Base-by-base conservation (phyloP, 2,113 vertebrate species). In the Cathartes aura region DNA sequence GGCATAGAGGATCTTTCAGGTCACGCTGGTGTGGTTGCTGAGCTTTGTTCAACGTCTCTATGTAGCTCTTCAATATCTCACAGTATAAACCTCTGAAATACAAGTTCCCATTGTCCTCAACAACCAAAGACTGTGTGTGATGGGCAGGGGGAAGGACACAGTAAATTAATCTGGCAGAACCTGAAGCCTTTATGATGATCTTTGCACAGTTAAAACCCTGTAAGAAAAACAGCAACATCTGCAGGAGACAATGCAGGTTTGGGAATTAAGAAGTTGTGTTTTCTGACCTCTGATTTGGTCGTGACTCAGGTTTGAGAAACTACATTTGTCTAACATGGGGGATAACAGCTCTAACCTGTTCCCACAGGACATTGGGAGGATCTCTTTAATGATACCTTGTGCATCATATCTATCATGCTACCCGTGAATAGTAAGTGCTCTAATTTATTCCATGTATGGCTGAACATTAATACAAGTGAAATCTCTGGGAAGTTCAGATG, bases 111-210 rank as follows among this genome's bases (percentile, higher is more conserved):
- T 74, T 75, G 42, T 71, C n/a, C 79, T 80, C 12, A 91, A 11
- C 5, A 75, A 14, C 15, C n/a, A 21, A 56, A 47, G 45, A 52
- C 13, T 75, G 1, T 3, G 3, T 21, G 15, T 32, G 53, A 48
- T 36, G n/a, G 19, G 32, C 1, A 6, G 15, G 5, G 9, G 8
- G 15, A 24, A 5, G 0, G 2, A 68, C 19, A 42, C 9, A 34
- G 45, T 32, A 68, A 59, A 59, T 45, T 42, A 70, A 71, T 10
- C 60, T n/a, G 60, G 18, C 29, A 88, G 75, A 89, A 72, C 20
- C 6, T 32, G 32, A 80, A 60, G 40, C 13, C 48, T 91, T 70
- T 60, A 38, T 0, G 0, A 72, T 32, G 43, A 80, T 7, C 17
- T 79, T 59, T 24, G 42, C 47, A 29, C 24, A 63, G 10, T 17